Conservation (phyloP, 2,113 vertebrate genomes). For the Trochalopteron elliotii region DNA sequence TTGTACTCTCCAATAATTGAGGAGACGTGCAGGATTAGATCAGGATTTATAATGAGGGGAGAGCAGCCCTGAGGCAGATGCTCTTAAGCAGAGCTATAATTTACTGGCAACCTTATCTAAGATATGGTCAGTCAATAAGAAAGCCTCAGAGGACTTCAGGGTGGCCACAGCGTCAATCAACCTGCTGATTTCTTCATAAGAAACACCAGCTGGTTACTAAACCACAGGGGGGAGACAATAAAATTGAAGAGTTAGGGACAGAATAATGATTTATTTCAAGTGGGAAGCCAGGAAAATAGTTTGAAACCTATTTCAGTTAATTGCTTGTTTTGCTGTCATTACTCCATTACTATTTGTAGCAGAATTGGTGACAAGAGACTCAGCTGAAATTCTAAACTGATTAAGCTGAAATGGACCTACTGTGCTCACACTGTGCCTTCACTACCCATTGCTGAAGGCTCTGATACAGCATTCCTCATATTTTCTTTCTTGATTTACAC, state of each 20-base stretch:
- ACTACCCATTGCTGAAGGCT: not conserved
- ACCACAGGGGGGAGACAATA: not conserved
- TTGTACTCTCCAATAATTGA: slow-evolving; percentile 46
- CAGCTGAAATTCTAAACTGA: not conserved
- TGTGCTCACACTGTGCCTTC: not conserved
- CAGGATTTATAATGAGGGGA: slow-evolving; percentile 61
- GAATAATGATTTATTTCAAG: slow-evolving; percentile 28
- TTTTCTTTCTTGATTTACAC: not conserved
- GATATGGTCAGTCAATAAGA: slow-evolving; percentile 45
- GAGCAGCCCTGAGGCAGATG: slow-evolving; percentile 41
- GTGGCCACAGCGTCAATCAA: slow-evolving; percentile 25
- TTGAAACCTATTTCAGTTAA: not conserved
- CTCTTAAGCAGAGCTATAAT: slow-evolving; percentile 56
- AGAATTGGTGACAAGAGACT: not conserved
- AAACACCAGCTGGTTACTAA: slow-evolving; percentile 33
- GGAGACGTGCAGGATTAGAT: slow-evolving; percentile 40
- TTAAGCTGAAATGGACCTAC: not conserved
- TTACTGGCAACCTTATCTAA: slow-evolving; percentile 44
- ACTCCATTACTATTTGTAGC: not conserved
- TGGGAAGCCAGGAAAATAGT: not conserved
- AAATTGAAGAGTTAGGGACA: not conserved
- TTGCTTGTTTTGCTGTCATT: not conserved
- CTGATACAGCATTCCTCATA: not conserved
- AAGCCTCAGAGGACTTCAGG: slow-evolving; percentile 31
- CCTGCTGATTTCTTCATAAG: slow-evolving; percentile 29